phyloP scores from a whole-genome alignment of 2,888 invertebrate genomes.

The Polyploca ridens region DNA sequence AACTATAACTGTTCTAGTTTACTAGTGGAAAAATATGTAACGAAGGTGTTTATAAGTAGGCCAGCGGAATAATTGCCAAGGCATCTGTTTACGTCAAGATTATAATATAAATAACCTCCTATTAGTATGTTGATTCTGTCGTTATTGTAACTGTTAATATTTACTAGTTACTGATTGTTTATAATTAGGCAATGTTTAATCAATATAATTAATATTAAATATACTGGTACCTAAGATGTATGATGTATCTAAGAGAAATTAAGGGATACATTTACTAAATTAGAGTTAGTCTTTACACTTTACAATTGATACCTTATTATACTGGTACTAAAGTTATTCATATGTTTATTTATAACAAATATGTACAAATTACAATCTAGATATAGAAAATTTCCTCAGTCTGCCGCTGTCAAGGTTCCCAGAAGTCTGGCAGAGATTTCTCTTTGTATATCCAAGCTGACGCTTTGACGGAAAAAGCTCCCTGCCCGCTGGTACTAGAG shows the following conservation, averaged over 20 bases:
- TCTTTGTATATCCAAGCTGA: too few species aligned
- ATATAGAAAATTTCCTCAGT: too few species aligned
- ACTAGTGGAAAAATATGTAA: constrained; percentile 10
- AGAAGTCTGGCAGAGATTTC: too few species aligned
- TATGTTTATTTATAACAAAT: too few species aligned
- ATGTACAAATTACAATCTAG: too few species aligned
- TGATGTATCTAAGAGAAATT: background rate
- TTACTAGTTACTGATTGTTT: background rate
- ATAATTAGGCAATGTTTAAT: background rate
- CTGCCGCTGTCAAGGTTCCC: too few species aligned
- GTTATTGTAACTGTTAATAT: background rate
- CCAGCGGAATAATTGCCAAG: constrained; percentile 59
- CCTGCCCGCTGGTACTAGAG: too few species aligned
- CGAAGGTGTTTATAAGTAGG: constrained; percentile 46
- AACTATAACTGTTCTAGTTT: background rate
- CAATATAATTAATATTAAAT: background rate
- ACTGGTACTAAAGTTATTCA: too few species aligned
- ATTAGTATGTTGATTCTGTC: background rate
- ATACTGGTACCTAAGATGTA: background rate
- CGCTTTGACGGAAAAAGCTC: too few species aligned
- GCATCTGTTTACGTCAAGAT: constrained; percentile 39
- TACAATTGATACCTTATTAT: too few species aligned
- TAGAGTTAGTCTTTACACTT: background rate
- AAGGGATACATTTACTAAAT: background rate
- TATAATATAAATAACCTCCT: constrained; percentile 3